Base-by-base conservation (phyloP, 1,140 invertebrate genomes). In the Drosophila watanabei region DNA sequence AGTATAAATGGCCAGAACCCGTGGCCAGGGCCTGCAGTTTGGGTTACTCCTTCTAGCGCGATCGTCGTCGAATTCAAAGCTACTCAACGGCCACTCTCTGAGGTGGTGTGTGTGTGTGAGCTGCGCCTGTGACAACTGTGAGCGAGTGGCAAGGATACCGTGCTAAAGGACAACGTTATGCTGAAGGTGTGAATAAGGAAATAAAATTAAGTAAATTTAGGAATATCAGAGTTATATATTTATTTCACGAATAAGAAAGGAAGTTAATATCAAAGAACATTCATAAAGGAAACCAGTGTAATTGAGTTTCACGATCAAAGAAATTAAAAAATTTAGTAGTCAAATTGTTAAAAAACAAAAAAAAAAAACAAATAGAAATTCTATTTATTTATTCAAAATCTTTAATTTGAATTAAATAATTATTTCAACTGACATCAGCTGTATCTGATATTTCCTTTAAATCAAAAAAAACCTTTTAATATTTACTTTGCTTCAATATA, bases 1-100 rank as follows among this genome's bases (percentile, higher is more conserved):
- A 58, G 48, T 92, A 92, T 92, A 92, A 92, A 92, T 90, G 82
- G 86, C 66, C 82, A 89, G 89, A 92, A 92, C 73, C 56, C 18
- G 60, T 46, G 30, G 63, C 52, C 54, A 75, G 56, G 20, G 61
- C 81, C 77, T 86, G 82, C 89, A 92, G 89, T 92, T 91, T 84
- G 85, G 83, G 75, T 89, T 90, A 70, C 70, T 64, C 73, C 69
- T 64, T 90, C 68, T 63, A 69, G 71, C 61, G 86, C 75, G 81
- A 56, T 82, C 60, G 49, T 85, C 57, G 79, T 77, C 46, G 45
- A 71, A 57, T 59, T 70, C 58, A 70, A 43, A 35, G 58, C 52
- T 39, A 32, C 43, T 68, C 52, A 73, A 60, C 66, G 43, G 46
- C 56, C 45, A 65, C 46, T 88, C 61, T 54, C 18, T 66, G 65